A percentile compares a stretch with the other conserved stretches of the same genome.
These are phyloP conservation scores for Calyptomena viridis DNA, from an alignment of 2,113 vertebrate genomes.

Conservation along the genomic window DNA sequence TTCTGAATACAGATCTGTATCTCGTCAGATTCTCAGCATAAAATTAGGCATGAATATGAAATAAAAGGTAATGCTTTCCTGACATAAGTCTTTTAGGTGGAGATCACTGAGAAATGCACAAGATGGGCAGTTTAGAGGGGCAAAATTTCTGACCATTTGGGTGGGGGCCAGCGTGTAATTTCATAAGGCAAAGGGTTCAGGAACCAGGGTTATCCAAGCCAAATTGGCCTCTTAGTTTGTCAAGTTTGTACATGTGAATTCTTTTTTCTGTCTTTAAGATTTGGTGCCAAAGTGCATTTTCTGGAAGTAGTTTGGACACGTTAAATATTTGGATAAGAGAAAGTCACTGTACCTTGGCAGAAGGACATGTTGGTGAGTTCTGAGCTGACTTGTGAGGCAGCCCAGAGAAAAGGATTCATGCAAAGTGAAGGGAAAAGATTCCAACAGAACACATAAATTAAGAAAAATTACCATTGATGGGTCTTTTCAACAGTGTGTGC, in stretches of 20 bases:
- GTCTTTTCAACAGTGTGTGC: not conserved
- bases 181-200: not conserved
- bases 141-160: not conserved
- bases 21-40: not conserved
- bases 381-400: not conserved
- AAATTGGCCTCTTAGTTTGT: not conserved
- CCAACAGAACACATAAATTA: not conserved
- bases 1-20: conserved; percentile 18
- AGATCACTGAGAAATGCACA: not conserved
- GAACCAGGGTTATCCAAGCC: not conserved
- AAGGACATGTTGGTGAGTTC: not conserved
- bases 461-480: not conserved
- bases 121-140: not conserved
- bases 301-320: not conserved
- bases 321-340: not conserved
- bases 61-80: not conserved
- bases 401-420: not conserved
- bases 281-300: not conserved
- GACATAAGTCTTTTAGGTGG: not conserved
- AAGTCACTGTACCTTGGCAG: not conserved
- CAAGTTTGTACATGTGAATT: not conserved
- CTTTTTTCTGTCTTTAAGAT: not conserved
- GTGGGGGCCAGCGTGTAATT: not conserved
- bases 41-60: not conserved
- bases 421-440: not conserved